phyloP scores from a whole-genome alignment of 2,113 vertebrate genomes.

The Lamprotornis superbus region DNA sequence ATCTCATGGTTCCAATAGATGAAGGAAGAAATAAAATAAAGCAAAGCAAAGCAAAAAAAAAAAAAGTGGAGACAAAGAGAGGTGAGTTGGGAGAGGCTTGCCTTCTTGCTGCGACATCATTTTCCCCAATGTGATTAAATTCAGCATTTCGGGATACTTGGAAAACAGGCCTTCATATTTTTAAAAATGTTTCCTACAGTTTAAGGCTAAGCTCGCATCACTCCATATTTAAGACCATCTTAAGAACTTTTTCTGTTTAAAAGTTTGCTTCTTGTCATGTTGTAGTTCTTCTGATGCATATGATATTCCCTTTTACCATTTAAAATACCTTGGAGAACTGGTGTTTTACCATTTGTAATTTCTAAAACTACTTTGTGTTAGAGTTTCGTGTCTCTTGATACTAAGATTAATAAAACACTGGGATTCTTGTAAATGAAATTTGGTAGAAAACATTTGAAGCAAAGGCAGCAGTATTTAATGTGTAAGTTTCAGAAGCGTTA shows the following conservation, averaged over 20 bases:
- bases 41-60: not conserved
- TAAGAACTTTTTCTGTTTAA: slow-evolving; percentile 32
- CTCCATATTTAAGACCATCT: not conserved
- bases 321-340: slow-evolving; percentile 54
- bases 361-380: slow-evolving; percentile 62
- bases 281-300: slow-evolving; percentile 49
- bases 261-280: slow-evolving; percentile 52
- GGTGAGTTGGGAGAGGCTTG: not conserved
- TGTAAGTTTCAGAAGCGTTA: slow-evolving; percentile 10
- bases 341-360: slow-evolving; percentile 53
- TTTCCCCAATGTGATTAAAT: not conserved
- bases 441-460: slow-evolving; percentile 31
- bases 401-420: slow-evolving; percentile 65
- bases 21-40: not conserved
- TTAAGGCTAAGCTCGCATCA: not conserved
- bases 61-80: not conserved
- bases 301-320: slow-evolving; percentile 50
- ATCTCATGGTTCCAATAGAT: not conserved
- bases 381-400: slow-evolving; percentile 59
- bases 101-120: not conserved
- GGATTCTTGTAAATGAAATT: slow-evolving; percentile 55
- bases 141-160: not conserved
- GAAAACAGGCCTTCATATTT: not conserved
- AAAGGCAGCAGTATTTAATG: slow-evolving; percentile 43
- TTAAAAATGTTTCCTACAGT: not conserved